Conservation (phyloP, 2,113 vertebrate species). For the Channa argus region DNA sequence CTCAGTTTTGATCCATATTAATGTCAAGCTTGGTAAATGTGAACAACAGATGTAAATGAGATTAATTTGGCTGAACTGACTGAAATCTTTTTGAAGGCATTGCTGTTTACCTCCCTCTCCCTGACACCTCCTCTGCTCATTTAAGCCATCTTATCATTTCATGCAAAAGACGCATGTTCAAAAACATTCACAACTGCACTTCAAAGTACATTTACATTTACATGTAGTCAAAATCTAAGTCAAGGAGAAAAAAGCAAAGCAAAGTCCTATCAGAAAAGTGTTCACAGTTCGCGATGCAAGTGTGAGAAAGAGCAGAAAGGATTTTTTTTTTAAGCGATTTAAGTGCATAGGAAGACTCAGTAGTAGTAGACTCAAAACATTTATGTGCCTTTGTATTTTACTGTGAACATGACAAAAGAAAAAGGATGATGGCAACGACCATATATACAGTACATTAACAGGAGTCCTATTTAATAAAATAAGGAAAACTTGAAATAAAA, state of each 20-base stretch:
- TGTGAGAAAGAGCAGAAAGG: no score
- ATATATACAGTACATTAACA: not conserved
- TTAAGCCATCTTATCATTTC: conserved; percentile 4
- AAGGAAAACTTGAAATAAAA: conserved; percentile 1
- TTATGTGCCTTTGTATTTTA: conserved; percentile 36
- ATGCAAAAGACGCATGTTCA: no score
- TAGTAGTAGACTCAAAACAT: conserved; percentile 6
- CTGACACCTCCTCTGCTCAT: not conserved
- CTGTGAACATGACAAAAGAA: conserved; percentile 18
- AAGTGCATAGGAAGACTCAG: no score
- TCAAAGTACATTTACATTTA: no score
- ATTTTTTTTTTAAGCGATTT: no score
- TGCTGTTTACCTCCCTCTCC: no score
- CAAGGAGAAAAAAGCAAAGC: no score
- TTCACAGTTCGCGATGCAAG: no score
- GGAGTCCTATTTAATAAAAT: conserved; percentile 56
- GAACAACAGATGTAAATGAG: conserved; percentile 27
- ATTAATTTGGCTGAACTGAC: conserved; percentile 45
- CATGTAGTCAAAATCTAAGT: no score
- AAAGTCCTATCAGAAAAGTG: no score
- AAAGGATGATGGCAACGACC: conserved; percentile 8
- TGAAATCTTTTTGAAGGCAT: conserved; percentile 15
- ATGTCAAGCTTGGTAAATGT: conserved; percentile 31
- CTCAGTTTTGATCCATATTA: conserved; percentile 22
- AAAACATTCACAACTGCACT: no score